Evolutionary conservation across 1,140 invertebrate species (phyloP).

Genomic region (Eciton burchellii): DNA sequence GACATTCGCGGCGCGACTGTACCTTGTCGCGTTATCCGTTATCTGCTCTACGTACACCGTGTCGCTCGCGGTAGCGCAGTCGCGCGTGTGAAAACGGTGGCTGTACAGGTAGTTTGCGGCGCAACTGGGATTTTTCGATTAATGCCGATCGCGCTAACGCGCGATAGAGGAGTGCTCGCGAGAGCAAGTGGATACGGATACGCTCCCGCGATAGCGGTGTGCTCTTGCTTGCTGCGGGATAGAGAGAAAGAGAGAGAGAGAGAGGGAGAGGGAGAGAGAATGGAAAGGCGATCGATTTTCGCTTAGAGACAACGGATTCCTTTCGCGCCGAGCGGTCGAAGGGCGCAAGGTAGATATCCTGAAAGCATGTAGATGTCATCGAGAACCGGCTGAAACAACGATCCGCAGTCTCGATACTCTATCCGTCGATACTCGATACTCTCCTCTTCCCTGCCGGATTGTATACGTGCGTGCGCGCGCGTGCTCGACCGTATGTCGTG

Average conservation of each 20-base stretch:
- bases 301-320: not conserved
- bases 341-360: too few relatives aligned
- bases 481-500: conserved; percentile 38
- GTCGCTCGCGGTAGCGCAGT: not conserved
- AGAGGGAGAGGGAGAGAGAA: not conserved
- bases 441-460: not conserved
- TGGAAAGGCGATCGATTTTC: conserved; percentile 34
- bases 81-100: not conserved
- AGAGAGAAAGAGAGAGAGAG: not conserved
- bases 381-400: not conserved
- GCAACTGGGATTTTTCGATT: not conserved
- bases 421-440: not conserved
- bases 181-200: conserved; percentile 27
- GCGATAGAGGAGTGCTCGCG: not conserved
- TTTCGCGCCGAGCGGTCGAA: not conserved
- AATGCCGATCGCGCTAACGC: not conserved
- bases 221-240: not conserved
- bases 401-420: not conserved
- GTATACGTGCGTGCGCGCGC: conserved; percentile 30
- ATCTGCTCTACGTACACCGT: too few relatives aligned
- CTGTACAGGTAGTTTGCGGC: not conserved
- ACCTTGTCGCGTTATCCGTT: not conserved
- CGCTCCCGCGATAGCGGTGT: not conserved
- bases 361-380: conserved; percentile 11
- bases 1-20: not conserved